Evolutionary conservation across 2,888 invertebrate species (phyloP).

Genomic region (Pardosa pseudoannulata): DNA sequence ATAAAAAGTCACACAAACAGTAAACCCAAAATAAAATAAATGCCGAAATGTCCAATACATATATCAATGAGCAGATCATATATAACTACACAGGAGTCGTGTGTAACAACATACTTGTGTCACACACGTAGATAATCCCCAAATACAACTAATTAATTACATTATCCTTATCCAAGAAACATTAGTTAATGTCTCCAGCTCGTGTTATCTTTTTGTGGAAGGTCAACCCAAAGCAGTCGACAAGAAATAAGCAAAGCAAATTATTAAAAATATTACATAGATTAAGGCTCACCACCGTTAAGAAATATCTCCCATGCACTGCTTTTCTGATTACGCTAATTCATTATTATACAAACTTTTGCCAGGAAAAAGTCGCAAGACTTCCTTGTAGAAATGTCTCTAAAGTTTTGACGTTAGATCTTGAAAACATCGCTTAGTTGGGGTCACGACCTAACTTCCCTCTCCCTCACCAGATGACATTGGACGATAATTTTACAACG

Average conservation of each 20-base stretch:
- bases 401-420: slow-evolving; percentile 51
- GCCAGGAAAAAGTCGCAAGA: slow-evolving; percentile 56
- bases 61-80: too few relatives aligned
- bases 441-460: slow-evolving; percentile 62
- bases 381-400: slow-evolving; percentile 64
- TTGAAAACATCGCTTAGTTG: slow-evolving; percentile 41
- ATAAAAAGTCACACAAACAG: too few relatives aligned
- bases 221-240: not conserved
- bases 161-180: too few relatives aligned
- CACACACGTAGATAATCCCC: too few relatives aligned
- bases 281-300: slow-evolving; percentile 2
- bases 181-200: not conserved
- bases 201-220: not conserved
- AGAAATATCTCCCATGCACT: slow-evolving; percentile 26
- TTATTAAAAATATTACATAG: not conserved
- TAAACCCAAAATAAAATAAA: too few relatives aligned
- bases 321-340: slow-evolving; percentile 51
- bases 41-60: too few relatives aligned
- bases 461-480: slow-evolving; percentile 49
- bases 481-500: slow-evolving; percentile 60
- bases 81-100: too few relatives aligned
- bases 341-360: slow-evolving; percentile 57
- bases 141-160: too few relatives aligned
- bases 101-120: too few relatives aligned
- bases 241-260: not conserved